These are phyloP conservation scores for Nycteola revayana DNA, from an alignment of 2,888 invertebrate species.

Conservation along the genomic window DNA sequence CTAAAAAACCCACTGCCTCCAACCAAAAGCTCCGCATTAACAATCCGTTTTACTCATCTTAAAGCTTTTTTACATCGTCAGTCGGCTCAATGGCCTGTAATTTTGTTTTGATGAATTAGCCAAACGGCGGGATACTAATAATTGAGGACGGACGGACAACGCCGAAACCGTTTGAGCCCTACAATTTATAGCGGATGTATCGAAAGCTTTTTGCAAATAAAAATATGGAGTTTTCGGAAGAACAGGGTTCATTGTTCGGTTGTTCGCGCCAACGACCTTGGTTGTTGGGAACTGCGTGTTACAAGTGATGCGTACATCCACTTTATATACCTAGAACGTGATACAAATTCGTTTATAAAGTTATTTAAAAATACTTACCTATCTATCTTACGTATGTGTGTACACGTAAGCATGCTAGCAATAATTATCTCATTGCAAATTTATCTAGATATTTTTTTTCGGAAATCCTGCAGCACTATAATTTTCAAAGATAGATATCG, in stretches of 20 bases:
- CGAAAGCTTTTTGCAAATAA: constrained; percentile 49
- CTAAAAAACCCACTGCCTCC: constrained; percentile 11
- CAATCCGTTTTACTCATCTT: constrained; percentile 22
- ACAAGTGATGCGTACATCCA: constrained; percentile 9
- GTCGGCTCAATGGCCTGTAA: constrained; percentile 56
- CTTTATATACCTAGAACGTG: constrained; percentile 16
- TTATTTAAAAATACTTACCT: too few relatives aligned
- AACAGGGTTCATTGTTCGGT: constrained; percentile 46
- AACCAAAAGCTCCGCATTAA: constrained; percentile 8
- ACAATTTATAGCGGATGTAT: constrained; percentile 58
- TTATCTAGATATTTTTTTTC: too few relatives aligned
- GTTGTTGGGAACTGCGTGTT: constrained; percentile 20
- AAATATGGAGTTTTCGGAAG: constrained; percentile 41
- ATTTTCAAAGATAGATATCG: too few relatives aligned
- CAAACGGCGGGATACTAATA: constrained; percentile 57
- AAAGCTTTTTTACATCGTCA: constrained; percentile 36
- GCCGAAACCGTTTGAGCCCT: constrained; percentile 42
- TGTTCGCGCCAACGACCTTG: constrained; percentile 41
- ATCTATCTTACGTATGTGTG: too few relatives aligned
- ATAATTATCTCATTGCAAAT: too few relatives aligned
- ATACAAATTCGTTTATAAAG: too few relatives aligned
- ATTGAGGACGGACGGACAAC: constrained; percentile 47
- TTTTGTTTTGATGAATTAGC: constrained; percentile 71
- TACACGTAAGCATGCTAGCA: too few relatives aligned
- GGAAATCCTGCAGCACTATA: too few relatives aligned